A percentile compares a stretch with the other conserved stretches of the same genome.
Conservation (phyloP, 2,888 invertebrate genomes). For the Lypha dubia region DNA sequence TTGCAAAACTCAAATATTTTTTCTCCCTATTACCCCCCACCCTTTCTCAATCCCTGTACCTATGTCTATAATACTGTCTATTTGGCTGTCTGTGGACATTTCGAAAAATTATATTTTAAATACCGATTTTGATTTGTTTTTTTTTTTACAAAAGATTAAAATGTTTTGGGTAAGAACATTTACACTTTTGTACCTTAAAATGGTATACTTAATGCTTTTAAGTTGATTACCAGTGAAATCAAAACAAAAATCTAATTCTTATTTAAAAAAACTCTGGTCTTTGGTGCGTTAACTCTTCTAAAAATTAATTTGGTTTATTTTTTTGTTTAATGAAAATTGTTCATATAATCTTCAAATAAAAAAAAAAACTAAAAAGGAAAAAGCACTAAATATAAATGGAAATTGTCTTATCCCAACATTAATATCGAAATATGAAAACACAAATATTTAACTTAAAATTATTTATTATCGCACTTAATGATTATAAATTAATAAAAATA, state of each 20-base stretch:
- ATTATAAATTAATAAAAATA: conserved; percentile 19
- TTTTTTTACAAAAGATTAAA: conserved; percentile 29
- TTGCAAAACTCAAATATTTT: conserved; percentile 46
- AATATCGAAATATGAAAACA: conserved; percentile 10
- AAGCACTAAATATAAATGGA: conserved; percentile 80
- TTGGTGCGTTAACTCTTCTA: conserved; percentile 52
- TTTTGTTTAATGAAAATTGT: conserved; percentile 11
- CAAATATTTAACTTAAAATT: conserved; percentile 8
- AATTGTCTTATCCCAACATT: conserved; percentile 31
- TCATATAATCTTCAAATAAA: conserved; percentile 41
- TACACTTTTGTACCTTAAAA: conserved; percentile 15
- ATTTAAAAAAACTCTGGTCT: conserved; percentile 44
- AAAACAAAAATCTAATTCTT: conserved; percentile 71
- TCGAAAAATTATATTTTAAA: conserved; percentile 23
- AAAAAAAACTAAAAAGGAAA: too few relatives aligned
- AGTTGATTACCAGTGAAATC: conserved; percentile 64
- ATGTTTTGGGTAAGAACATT: conserved; percentile 63
- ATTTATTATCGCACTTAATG: conserved; percentile 40
- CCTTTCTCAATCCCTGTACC: neutral
- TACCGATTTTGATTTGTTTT: neutral
- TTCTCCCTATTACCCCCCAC: too few relatives aligned
- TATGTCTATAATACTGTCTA: conserved; percentile 6
- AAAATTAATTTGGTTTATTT: too few relatives aligned
- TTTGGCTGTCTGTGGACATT: conserved; percentile 11
- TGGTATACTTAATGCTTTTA: conserved; percentile 82